A percentile compares a stretch with the other conserved stretches of the same genome.
Evolutionary conservation across 2,797 vertebrate genomes (phyloP).

Genomic region (Rhinophrynus dorsalis): DNA sequence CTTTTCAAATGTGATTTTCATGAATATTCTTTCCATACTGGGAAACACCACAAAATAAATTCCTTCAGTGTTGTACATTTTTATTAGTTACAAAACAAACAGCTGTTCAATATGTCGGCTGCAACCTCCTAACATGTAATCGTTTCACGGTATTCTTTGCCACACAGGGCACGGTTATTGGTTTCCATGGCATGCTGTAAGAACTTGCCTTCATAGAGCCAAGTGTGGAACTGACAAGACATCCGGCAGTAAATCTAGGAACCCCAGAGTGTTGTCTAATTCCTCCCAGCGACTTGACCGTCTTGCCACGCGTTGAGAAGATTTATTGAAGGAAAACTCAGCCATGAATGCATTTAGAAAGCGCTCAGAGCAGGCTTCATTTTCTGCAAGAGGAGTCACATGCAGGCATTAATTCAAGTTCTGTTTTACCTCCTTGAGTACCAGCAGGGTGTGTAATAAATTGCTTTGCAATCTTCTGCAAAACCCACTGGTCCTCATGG

Average conservation of each 20-base stretch:
- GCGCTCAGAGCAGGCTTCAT: neutral
- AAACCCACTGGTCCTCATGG: no score
- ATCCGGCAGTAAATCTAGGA: constrained; percentile 73
- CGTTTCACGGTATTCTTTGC: neutral
- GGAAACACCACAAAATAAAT: constrained; percentile 7
- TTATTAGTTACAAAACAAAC: constrained; percentile 9
- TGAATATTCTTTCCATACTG: neutral
- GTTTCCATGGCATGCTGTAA: constrained; percentile 20
- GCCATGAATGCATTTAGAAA: constrained; percentile 31
- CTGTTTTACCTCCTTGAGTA: no score
- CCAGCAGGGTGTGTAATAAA: no score
- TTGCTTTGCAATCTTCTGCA: no score
- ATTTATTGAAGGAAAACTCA: constrained; percentile 35
- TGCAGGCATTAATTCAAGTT: no score
- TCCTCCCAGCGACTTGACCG: constrained; percentile 24
- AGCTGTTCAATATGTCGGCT: constrained; percentile 12
- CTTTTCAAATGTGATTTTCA: neutral
- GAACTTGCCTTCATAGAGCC: constrained; percentile 64
- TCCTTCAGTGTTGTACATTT: neutral
- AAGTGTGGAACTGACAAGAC: constrained; percentile 78
- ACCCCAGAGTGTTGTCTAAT: constrained; percentile 48
- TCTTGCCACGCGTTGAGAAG: constrained; percentile 30
- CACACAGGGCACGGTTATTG: constrained; percentile 4
- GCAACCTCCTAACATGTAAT: neutral
- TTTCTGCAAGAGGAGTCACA: constrained; percentile 22